Evolutionary conservation across 2,797 vertebrate genomes (phyloP).

Genomic region (Enteromius afrohamiltoni): DNA sequence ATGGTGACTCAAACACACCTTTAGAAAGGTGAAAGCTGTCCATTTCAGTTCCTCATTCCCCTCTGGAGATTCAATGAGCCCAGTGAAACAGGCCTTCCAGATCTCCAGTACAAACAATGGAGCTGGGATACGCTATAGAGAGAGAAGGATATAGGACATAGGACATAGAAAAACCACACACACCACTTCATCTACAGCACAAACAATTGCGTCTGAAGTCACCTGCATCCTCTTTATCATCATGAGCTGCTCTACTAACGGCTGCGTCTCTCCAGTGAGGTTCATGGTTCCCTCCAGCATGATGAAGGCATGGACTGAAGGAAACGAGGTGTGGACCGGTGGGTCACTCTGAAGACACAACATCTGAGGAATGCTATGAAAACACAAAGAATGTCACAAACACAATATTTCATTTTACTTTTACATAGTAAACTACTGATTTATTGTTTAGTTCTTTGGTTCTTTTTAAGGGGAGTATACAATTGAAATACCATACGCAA

Average conservation of each 20-base stretch:
- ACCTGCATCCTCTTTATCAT: slow-evolving; percentile 99
- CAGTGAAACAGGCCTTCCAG: slow-evolving; percentile 98
- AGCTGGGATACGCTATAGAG: slow-evolving; percentile 86
- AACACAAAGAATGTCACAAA: not conserved
- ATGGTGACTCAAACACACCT: slow-evolving; percentile 74
- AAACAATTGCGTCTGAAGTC: slow-evolving; percentile 1
- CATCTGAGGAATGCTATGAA: slow-evolving; percentile 88
- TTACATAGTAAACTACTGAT: not conserved
- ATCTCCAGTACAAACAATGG: slow-evolving; percentile 93
- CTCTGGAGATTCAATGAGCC: slow-evolving; percentile 96
- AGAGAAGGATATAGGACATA: not conserved
- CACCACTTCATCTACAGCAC: not conserved
- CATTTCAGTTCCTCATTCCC: slow-evolving; percentile 98
- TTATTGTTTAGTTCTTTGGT: not conserved
- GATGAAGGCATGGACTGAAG: slow-evolving; percentile 91
- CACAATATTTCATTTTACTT: not conserved
- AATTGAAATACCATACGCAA: not conserved
- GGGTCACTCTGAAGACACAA: slow-evolving; percentile 82
- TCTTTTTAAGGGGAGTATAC: not conserved
- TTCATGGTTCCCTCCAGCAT: slow-evolving; percentile 98
- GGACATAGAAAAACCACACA: not conserved
- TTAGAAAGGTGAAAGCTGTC: slow-evolving; percentile 98
- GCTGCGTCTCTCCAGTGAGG: slow-evolving; percentile 92
- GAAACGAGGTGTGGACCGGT: slow-evolving; percentile 85
- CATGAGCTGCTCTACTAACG: slow-evolving; percentile 95